These are phyloP conservation scores for Otus scops DNA, from an alignment of 2,797 vertebrate species.

Conservation along the genomic window DNA sequence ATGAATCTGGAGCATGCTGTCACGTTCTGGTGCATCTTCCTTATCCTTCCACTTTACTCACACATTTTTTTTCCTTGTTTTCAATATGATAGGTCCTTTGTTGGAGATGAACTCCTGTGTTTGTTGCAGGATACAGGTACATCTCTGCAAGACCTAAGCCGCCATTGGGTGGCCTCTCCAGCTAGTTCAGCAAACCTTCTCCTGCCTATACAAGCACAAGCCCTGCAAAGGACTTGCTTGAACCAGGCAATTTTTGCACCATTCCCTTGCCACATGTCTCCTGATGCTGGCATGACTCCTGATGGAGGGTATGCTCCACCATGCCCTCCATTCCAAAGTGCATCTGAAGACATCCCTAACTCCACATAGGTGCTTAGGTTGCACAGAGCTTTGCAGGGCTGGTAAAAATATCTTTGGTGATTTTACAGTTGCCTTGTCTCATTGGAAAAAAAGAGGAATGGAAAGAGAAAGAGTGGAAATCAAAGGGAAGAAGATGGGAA, in stretches of 20 bases:
- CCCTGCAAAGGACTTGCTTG: not conserved
- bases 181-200: not conserved
- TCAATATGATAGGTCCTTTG: not conserved
- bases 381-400: not conserved
- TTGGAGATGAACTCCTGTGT: not conserved
- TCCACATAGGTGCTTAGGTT: not conserved
- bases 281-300: not conserved
- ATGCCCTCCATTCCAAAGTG: not conserved
- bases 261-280: not conserved
- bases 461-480: not conserved
- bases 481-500: not conserved
- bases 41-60: not conserved
- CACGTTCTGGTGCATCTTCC: not conserved
- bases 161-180: not conserved
- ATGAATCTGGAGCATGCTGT: not conserved
- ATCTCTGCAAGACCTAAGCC: not conserved
- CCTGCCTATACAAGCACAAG: accelerated
- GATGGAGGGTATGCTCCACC: not conserved
- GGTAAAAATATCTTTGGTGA: not conserved
- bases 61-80: not conserved
- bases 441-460: not conserved
- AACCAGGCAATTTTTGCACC: not conserved
- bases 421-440: not conserved
- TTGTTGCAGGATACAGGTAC: not conserved
- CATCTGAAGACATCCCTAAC: not conserved